Evolutionary conservation across 2,113 vertebrate genomes (phyloP).

Genomic region (Cryptomyrus ogoouensis): DNA sequence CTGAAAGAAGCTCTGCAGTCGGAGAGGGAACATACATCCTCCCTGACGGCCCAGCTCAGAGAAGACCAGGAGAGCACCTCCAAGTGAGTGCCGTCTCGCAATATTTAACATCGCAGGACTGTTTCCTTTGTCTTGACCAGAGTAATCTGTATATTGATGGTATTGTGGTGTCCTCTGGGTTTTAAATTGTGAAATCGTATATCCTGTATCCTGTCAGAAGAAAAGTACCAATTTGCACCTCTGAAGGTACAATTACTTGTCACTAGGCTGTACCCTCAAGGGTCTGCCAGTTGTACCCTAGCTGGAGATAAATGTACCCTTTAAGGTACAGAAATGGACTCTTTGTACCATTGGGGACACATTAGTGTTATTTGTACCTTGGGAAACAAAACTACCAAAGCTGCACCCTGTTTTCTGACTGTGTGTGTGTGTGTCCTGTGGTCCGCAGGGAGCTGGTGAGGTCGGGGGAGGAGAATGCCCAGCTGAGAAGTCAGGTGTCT

Average conservation of each 20-base stretch:
- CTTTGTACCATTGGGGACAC: not conserved
- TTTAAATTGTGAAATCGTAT: not conserved
- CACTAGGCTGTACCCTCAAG: not conserved
- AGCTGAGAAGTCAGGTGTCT: conserved; percentile 68
- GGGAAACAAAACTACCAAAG: not conserved
- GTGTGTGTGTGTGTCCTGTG: not conserved
- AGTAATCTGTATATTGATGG: not conserved
- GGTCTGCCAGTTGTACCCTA: not conserved
- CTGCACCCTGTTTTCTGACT: not conserved
- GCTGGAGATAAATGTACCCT: not conserved
- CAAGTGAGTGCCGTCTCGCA: conserved; percentile 68
- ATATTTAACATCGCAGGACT: not conserved
- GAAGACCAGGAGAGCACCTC: conserved; percentile 84
- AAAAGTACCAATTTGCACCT: not conserved
- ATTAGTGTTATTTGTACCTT: not conserved
- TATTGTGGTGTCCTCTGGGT: not conserved
- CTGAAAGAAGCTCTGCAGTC: conserved; percentile 66
- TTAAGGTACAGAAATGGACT: not conserved
- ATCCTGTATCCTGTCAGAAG: not conserved
- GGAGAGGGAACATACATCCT: conserved; percentile 70
- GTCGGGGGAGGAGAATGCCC: conserved; percentile 63
- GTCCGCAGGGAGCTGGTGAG: conserved; percentile 72
- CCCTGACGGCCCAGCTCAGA: conserved; percentile 71
- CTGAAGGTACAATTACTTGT: not conserved
- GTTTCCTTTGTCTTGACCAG: not conserved